These are phyloP conservation scores for Drosophila rufa DNA, from an alignment of 1,140 invertebrate species.

Conservation along the genomic window DNA sequence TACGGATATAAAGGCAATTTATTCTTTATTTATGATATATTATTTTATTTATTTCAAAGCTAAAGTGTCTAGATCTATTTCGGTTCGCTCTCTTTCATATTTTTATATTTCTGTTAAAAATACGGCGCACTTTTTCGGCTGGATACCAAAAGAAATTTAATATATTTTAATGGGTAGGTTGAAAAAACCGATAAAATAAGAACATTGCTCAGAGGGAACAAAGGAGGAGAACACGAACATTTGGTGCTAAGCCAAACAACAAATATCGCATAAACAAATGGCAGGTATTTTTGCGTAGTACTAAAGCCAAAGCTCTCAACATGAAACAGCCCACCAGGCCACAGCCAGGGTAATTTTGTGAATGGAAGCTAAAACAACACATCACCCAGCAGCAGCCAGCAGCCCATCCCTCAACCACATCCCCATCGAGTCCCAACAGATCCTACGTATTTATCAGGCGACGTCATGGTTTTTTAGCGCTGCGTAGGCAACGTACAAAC, in stretches of 20 bases:
- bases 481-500: slow-evolving; percentile 49
- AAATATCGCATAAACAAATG: slow-evolving; percentile 52
- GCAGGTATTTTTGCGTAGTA: slow-evolving; percentile 50
- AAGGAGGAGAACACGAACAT: slow-evolving; percentile 27
- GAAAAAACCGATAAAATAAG: slow-evolving; percentile 63
- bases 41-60: slow-evolving; percentile 1
- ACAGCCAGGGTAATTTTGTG: slow-evolving; percentile 54
- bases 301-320: slow-evolving; percentile 26
- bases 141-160: slow-evolving; percentile 19
- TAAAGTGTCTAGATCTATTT: not conserved
- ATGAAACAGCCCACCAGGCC: slow-evolving; percentile 25
- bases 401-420: slow-evolving; percentile 12
- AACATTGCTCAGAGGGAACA: slow-evolving; percentile 30
- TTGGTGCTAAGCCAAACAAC: slow-evolving; percentile 39
- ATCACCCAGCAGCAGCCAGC: slow-evolving; percentile 11
- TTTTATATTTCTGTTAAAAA: slow-evolving; percentile 1
- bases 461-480: slow-evolving; percentile 69
- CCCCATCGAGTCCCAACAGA: slow-evolving; percentile 23
- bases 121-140: slow-evolving; percentile 7
- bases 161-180: slow-evolving; percentile 30
- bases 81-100: not conserved
- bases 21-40: not conserved
- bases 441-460: slow-evolving; percentile 53
- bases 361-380: slow-evolving; percentile 56
- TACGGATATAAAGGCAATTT: too few species aligned